Evolutionary conservation across 2,113 vertebrate species (phyloP).

Genomic region (Uropsilus gracilis): DNA sequence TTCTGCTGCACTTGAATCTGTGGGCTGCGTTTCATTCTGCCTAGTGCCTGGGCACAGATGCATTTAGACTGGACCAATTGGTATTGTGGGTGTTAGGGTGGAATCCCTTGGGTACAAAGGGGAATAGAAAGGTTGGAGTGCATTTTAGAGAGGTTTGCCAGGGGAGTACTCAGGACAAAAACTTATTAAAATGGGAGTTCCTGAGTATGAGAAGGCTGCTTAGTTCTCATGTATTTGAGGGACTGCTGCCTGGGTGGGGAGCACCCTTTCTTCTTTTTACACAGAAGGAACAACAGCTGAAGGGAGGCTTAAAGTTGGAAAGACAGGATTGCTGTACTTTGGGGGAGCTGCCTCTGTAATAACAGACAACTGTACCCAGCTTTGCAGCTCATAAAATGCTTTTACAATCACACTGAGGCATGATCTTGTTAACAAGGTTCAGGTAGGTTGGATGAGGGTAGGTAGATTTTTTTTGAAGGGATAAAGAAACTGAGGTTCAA

Average conservation of each 20-base stretch:
- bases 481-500: not conserved
- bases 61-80: constrained; percentile 5
- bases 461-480: not conserved
- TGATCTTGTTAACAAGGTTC: not conserved
- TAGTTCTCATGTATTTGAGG: not conserved
- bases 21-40: constrained; percentile 6
- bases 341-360: not conserved
- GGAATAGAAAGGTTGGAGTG: not conserved
- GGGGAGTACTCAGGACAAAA: not conserved
- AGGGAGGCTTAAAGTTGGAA: not conserved
- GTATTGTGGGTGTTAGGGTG: not conserved
- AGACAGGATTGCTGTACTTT: not conserved
- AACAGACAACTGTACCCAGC: not conserved
- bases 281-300: not conserved
- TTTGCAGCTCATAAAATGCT: not conserved
- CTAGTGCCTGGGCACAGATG: not conserved
- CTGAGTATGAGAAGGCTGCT: not conserved
- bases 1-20: not conserved
- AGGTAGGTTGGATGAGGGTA: not conserved
- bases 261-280: not conserved
- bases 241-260: not conserved
- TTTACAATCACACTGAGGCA: not conserved
- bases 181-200: not conserved
- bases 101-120: not conserved
- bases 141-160: not conserved